phyloP scores from a whole-genome alignment of 2,797 vertebrate genomes.

The Phylloscopus collybita region DNA sequence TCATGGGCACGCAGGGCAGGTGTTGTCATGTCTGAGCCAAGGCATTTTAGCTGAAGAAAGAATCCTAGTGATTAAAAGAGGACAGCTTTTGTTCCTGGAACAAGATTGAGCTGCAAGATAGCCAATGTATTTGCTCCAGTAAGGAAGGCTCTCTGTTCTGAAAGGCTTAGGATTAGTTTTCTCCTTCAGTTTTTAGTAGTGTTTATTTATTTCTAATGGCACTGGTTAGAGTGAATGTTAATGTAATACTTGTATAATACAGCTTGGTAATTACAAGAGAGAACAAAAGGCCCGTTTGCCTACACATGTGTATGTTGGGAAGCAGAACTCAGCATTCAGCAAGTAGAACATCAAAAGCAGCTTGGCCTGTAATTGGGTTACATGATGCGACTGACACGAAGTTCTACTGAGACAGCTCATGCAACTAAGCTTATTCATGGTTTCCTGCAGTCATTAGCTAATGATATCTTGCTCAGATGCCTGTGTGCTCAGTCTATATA shows the following conservation, averaged over 20 bases:
- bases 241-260: background rate
- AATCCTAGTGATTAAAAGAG: background rate
- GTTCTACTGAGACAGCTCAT: constrained; percentile 39
- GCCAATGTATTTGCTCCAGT: background rate
- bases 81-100: background rate
- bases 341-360: constrained; percentile 55
- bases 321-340: constrained; percentile 26
- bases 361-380: constrained; percentile 30
- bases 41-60: background rate
- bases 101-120: background rate
- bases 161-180: background rate
- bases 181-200: background rate
- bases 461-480: constrained; percentile 58
- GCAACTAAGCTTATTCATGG: constrained; percentile 36
- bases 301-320: background rate
- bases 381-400: background rate
- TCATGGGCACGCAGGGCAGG: background rate
- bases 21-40: background rate
- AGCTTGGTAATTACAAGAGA: constrained; percentile 34
- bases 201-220: constrained; percentile 21
- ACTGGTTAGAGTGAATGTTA: background rate
- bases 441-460: constrained; percentile 56
- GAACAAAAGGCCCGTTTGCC: constrained; percentile 42
- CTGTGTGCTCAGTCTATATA: constrained; percentile 18
- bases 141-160: background rate